Percentiles rank a stretch among this genome's conserved stretches.
phyloP scores from a whole-genome alignment of 2,113 vertebrate species.

The Petrocephalus microphthalmus region DNA sequence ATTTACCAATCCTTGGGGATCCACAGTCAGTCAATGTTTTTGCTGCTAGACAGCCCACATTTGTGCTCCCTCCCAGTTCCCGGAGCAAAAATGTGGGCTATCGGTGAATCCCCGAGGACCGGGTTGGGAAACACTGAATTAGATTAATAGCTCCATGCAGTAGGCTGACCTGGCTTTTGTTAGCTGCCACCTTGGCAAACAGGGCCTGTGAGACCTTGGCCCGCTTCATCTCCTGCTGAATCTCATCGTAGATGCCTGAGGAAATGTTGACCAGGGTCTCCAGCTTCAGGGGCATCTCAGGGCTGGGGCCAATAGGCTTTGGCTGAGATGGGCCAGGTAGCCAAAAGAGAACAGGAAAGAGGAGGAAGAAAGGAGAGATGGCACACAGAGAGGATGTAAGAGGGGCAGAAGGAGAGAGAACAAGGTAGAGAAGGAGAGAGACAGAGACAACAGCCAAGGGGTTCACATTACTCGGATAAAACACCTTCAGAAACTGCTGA shows the following conservation, averaged over 20 bases:
- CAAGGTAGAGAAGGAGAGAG: neutral
- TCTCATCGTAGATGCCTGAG: constrained; percentile 86
- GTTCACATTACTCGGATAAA: neutral
- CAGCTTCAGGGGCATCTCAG: constrained; percentile 81
- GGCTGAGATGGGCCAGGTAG: constrained; percentile 16
- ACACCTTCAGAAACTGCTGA: neutral
- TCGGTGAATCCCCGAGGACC: neutral
- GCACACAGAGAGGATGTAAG: neutral
- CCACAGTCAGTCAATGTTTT: neutral
- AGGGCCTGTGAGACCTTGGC: constrained; percentile 91
- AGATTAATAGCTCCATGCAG: neutral
- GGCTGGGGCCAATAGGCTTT: constrained; percentile 65
- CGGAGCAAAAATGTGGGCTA: neutral
- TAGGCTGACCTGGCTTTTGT: constrained; percentile 85
- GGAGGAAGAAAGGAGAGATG: neutral
- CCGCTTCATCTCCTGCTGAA: constrained; percentile 95
- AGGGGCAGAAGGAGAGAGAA: neutral
- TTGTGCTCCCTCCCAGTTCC: neutral
- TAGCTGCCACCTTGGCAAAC: constrained; percentile 91
- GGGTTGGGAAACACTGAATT: neutral
- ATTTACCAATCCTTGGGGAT: neutral
- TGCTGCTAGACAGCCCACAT: neutral
- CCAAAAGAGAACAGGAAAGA: neutral
- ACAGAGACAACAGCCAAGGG: neutral
- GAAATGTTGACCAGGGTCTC: constrained; percentile 81